phyloP scores from a whole-genome alignment of 2,113 vertebrate species.

The Albula glossodonta region DNA sequence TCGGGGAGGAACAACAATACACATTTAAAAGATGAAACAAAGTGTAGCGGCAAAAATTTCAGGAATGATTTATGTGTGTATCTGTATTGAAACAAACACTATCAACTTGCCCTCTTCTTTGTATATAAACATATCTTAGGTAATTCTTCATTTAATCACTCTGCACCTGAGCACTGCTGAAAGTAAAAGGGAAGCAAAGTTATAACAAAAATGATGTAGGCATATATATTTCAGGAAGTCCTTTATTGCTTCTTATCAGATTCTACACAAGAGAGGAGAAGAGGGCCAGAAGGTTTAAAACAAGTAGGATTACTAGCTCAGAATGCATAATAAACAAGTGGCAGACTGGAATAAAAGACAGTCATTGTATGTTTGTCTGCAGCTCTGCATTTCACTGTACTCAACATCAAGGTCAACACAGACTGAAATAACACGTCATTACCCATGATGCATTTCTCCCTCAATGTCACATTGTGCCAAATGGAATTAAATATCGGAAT shows the following conservation, averaged over 20 bases:
- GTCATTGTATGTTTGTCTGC: neutral
- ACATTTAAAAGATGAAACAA: constrained; percentile 50
- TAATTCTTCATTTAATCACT: constrained; percentile 4
- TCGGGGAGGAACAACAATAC: constrained; percentile 53
- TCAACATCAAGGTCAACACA: neutral
- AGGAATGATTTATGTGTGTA: constrained; percentile 48
- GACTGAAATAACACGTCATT: neutral
- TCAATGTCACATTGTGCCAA: neutral
- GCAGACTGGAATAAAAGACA: neutral
- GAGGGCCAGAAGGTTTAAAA: neutral
- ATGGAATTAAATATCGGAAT: neutral
- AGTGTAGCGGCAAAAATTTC: constrained; percentile 47
- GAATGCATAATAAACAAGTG: neutral
- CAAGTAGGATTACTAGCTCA: neutral
- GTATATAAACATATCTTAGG: constrained; percentile 31
- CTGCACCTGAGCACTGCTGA: neutral
- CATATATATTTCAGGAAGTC: constrained; percentile 2
- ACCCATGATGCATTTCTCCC: neutral
- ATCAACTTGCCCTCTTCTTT: constrained; percentile 32
- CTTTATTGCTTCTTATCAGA: constrained; percentile 13
- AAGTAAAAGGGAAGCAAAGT: neutral
- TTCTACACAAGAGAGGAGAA: neutral
- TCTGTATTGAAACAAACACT: constrained; percentile 18
- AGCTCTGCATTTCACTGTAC: neutral
- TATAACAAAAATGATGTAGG: neutral